phyloP scores from a whole-genome alignment of 2,888 invertebrate species.

The Papilio gigon region DNA sequence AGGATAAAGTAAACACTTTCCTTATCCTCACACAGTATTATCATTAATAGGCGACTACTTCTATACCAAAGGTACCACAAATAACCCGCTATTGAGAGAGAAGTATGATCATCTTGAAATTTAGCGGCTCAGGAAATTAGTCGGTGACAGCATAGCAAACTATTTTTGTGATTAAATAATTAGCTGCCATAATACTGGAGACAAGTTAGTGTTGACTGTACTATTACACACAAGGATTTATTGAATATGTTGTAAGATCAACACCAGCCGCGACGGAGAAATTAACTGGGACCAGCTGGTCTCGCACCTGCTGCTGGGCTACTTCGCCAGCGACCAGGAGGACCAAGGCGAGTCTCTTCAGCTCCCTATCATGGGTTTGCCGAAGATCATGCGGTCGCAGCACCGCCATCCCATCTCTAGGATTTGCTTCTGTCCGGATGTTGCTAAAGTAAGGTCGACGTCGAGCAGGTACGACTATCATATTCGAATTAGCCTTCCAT shows the following conservation, averaged over 20 bases:
- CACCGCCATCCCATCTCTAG: slow-evolving; percentile 87
- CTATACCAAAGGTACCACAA: too few species aligned
- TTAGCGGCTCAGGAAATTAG: too few species aligned
- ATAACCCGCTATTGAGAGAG: too few species aligned
- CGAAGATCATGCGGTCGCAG: slow-evolving; percentile 83
- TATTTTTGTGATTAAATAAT: too few species aligned
- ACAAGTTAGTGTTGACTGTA: too few species aligned
- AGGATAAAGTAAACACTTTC: too few species aligned
- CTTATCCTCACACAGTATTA: too few species aligned
- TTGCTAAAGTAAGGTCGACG: slow-evolving; percentile 79
- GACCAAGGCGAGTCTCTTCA: slow-evolving; percentile 84
- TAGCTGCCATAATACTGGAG: too few species aligned
- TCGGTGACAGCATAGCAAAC: too few species aligned
- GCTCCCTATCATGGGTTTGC: slow-evolving; percentile 83
- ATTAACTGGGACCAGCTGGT: slow-evolving; percentile 90
- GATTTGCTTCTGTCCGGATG: slow-evolving; percentile 84
- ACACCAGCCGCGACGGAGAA: slow-evolving; percentile 81
- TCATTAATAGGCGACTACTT: too few species aligned
- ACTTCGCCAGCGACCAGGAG: slow-evolving; percentile 85
- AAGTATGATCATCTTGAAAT: too few species aligned
- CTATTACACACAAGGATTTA: not conserved
- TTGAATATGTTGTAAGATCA: slow-evolving; percentile 69
- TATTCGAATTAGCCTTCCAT: too few species aligned
- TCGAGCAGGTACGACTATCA: not conserved
- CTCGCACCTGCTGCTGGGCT: slow-evolving; percentile 88